phyloP scores from a whole-genome alignment of 2,888 invertebrate species.

The Cryptocephalus primarius region DNA sequence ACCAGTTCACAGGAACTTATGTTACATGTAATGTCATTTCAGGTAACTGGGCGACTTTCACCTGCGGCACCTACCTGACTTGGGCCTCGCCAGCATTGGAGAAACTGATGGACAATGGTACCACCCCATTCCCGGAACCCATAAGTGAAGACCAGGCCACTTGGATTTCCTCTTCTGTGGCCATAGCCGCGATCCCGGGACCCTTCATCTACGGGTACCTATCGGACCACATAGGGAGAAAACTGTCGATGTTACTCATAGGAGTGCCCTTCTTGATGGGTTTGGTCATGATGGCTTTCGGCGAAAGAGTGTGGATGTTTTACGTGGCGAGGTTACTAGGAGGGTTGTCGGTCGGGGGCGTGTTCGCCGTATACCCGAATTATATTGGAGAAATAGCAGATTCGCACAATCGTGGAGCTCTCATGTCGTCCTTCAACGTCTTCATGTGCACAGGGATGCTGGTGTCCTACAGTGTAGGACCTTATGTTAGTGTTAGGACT shows the following conservation, averaged over 20 bases:
- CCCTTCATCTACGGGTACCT: constrained; percentile 57
- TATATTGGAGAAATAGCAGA: constrained; percentile 81
- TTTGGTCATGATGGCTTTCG: constrained; percentile 54
- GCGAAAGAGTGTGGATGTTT: constrained; percentile 38
- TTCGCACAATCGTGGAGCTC: constrained; percentile 64
- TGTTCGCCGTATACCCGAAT: constrained; percentile 70
- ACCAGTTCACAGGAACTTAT: background rate
- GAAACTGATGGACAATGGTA: constrained; percentile 11
- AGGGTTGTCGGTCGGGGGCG: constrained; percentile 57
- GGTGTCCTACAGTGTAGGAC: constrained; percentile 61
- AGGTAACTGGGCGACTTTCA: constrained; percentile 7
- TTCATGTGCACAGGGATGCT: constrained; percentile 59
- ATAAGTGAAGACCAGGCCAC: constrained; percentile 31
- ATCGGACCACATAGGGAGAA: constrained; percentile 54
- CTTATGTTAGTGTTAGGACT: constrained; percentile 52
- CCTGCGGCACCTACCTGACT: constrained; percentile 20
- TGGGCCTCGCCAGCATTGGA: constrained; percentile 31
- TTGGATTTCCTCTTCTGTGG: constrained; percentile 40
- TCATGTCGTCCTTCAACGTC: constrained; percentile 70
- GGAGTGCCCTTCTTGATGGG: constrained; percentile 58
- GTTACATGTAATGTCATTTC: background rate
- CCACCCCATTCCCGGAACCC: constrained; percentile 27
- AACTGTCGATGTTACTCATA: constrained; percentile 47
- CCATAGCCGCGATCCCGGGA: constrained; percentile 38
- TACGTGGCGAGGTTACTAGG: constrained; percentile 48